Base-by-base conservation (phyloP, 2,797 vertebrate species). In the Novumbra hubbsi region DNA sequence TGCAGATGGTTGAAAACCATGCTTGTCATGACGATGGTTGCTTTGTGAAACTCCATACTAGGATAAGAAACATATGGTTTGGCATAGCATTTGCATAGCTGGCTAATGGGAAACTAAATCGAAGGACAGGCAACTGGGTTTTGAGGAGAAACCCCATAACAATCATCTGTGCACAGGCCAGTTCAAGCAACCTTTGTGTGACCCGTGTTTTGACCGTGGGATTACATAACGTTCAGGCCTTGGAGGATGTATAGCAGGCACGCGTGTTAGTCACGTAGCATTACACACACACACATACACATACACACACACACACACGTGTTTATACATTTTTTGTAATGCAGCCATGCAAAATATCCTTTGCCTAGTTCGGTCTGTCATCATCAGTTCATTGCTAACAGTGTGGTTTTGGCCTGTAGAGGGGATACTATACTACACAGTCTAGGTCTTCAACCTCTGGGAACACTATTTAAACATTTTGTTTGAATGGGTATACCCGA, bases 141-240 rank as follows among this genome's bases (percentile, higher is more conserved):
- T 1, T 1, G 3, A 45, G 9, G 41, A 12, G 41, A 12, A 45
- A 45, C 41, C 41, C 12, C 41, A 45, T 11, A 45, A 14, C 41
- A 45, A 12, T 45, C 41, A 45, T 45, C 41, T 45, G 50, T 5
- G 50, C 27, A 27, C 27, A 30, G 12, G 41, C 75, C 6, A 24
- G 32, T 48, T 6, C 32, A 6, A 17, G 21, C 60, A 75, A 48
- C 30, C 11, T 5, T 16, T 68, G 28, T 68, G 50, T 1, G 21
- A 12, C 11, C 11, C n/a, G n/a, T 28, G 2, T 57, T 60, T 27
- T 19, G 41, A 5, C 30, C 12, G 66, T 27, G 11, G 72, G 55
- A 74, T 89, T 85, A 84, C 84, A 76, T 88, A 88, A 90, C 73
- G 24, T 57, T 57, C 12, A 66, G 57, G 83, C 69, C 16, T 34